A percentile compares a stretch with the other conserved stretches of the same genome.
These are phyloP conservation scores for Entomobrya proxima DNA, from an alignment of 2,888 invertebrate species.

Conservation along the genomic window DNA sequence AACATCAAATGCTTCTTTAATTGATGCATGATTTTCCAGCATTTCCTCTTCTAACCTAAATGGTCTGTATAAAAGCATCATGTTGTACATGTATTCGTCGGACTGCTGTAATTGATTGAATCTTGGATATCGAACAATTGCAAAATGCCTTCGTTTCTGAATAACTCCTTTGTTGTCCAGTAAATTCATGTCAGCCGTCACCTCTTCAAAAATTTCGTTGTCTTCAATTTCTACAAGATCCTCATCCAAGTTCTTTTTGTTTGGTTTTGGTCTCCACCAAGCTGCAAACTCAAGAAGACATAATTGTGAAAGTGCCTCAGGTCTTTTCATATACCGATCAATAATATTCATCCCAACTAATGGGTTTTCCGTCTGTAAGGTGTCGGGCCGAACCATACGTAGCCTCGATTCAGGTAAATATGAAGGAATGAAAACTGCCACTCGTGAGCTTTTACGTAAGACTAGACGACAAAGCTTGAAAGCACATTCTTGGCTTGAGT, in stretches of 20 bases:
- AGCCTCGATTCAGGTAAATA: not conserved
- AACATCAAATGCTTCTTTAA: not conserved
- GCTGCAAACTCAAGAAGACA: slow-evolving; percentile 41
- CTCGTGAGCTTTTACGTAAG: not conserved
- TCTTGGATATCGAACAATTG: not conserved
- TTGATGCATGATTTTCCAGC: not conserved
- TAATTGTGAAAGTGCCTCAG: not conserved
- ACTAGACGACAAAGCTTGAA: slow-evolving; percentile 12
- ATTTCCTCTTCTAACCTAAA: not conserved
- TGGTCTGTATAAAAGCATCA: not conserved
- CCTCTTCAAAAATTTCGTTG: not conserved
- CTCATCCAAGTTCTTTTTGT: not conserved
- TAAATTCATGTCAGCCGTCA: not conserved
- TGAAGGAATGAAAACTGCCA: not conserved
- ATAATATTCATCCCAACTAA: slow-evolving; percentile 17
- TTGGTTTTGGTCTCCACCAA: not conserved
- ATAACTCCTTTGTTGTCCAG: not conserved
- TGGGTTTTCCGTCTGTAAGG: not conserved
- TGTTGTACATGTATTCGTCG: not conserved
- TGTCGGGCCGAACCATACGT: not conserved
- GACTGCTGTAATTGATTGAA: not conserved
- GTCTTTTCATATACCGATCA: slow-evolving; percentile 19
- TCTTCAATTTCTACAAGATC: not conserved
- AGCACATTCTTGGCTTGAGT: slow-evolving; percentile 25
- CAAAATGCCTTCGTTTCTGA: not conserved